Evolutionary conservation across 2,888 invertebrate species (phyloP).

Genomic region (Hirtodrosophila confusa): DNA sequence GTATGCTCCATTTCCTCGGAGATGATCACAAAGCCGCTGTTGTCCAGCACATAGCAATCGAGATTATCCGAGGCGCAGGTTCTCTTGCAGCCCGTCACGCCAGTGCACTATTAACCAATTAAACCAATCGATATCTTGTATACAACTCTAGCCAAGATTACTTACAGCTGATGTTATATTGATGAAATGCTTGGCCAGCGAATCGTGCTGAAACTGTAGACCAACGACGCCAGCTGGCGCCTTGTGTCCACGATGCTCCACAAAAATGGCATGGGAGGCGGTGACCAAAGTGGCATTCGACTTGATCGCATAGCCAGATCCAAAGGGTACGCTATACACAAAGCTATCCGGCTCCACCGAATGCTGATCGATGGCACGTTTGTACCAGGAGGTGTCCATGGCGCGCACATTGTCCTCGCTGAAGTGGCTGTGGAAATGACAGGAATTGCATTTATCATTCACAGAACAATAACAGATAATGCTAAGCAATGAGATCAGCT

Average conservation of each 20-base stretch:
- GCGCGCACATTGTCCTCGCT: slow-evolving; percentile 91
- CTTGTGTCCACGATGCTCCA: slow-evolving; percentile 91
- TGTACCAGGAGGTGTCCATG: slow-evolving; percentile 95
- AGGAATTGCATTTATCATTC: not conserved
- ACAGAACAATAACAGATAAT: not conserved
- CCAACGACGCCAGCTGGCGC: slow-evolving; percentile 97
- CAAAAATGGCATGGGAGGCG: slow-evolving; percentile 95
- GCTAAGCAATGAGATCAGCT: no score
- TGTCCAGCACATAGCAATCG: slow-evolving; percentile 96
- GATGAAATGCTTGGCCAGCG: slow-evolving; percentile 92
- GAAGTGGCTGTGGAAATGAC: slow-evolving; percentile 87
- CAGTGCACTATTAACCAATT: slow-evolving; percentile 86
- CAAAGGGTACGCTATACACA: slow-evolving; percentile 90
- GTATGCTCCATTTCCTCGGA: slow-evolving; percentile 94
- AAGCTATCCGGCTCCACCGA: slow-evolving; percentile 94
- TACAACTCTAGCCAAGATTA: not conserved
- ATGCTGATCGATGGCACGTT: slow-evolving; percentile 95
- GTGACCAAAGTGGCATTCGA: slow-evolving; percentile 89
- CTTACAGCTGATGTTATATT: slow-evolving; percentile 94
- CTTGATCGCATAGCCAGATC: slow-evolving; percentile 84
- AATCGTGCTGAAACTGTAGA: slow-evolving; percentile 93
- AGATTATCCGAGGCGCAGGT: slow-evolving; percentile 94
- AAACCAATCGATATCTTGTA: no score
- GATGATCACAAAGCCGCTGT: slow-evolving; percentile 96
- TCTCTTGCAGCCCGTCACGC: slow-evolving; percentile 89